Base-by-base conservation (phyloP, 2,113 vertebrate genomes). In the Anolis carolinensis region DNA sequence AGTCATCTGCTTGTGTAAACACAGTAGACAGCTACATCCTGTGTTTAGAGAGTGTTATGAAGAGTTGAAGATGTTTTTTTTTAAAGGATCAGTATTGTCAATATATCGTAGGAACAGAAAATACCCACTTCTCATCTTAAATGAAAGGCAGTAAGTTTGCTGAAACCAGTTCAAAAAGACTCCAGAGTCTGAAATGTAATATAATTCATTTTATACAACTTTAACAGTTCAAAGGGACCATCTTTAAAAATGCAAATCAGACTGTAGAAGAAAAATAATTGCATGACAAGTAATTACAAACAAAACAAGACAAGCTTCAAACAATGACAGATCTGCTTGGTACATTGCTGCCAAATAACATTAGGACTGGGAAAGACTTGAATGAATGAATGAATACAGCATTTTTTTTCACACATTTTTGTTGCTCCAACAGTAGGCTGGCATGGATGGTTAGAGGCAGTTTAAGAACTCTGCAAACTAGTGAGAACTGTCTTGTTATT, bases 31-130 rank as follows among this genome's bases (percentile, higher is more conserved):
- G 14, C 50, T 85, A 86, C 59, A 62, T 81, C 86, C 87, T 0
- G 1, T 34, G 14, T 90, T 89, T 93, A 92, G 84, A 84, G 91
- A 90, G 87, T 85, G 88, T 48, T 90, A 84, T 52, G 50, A 87
- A 88, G 86, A 92, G 81, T 89, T 84, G 79, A 90, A 89, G 82
- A 79, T 93, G 39, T 88, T 87, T 84, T 90, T 90, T 92, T 80
- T n/a, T n/a, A n/a, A 92, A 93, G 91, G 88, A 93, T 85, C 88
- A 90, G 85, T 11, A 39, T 70, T 82, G 89, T 80, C 90, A 67
- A 89, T 81, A 80, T 10, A 79, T 25, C 87, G 89, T 81, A 52
- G 1, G 7, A 84, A 78, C 11, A 86, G 78, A 88, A 81, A 81
- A 90, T 30, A 85, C 9, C 3, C 52, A 70, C 70, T 92, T 87